phyloP scores from a whole-genome alignment of 2,797 vertebrate genomes.

The Chiloscyllium punctatum region DNA sequence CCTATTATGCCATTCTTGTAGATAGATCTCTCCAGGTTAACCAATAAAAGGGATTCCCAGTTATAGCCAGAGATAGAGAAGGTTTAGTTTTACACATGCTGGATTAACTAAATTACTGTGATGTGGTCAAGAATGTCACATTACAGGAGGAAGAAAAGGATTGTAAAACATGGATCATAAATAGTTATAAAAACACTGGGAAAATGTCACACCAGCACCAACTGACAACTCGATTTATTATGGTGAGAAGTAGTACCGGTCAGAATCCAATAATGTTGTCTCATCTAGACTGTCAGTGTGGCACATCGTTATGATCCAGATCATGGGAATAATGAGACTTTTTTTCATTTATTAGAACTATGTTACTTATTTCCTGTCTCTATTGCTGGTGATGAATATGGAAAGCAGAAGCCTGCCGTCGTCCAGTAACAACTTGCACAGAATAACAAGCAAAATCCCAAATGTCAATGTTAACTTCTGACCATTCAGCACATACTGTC shows the following conservation, averaged over 20 bases:
- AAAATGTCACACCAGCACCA: background rate
- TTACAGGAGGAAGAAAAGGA: background rate
- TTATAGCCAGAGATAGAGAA: background rate
- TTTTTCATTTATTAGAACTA: background rate
- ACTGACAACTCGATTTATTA: background rate
- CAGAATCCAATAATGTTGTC: background rate
- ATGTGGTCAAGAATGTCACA: background rate
- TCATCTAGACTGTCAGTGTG: background rate
- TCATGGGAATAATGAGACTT: background rate
- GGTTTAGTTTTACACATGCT: background rate
- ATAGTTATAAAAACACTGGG: background rate
- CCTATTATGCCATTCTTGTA: background rate
- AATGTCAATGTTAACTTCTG: slow-evolving; percentile 29
- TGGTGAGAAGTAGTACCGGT: background rate
- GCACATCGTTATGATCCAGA: background rate
- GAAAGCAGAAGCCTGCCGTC: slow-evolving; percentile 24
- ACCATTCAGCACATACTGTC: slow-evolving; percentile 24
- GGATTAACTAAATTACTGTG: background rate
- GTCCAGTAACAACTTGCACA: slow-evolving; percentile 16
- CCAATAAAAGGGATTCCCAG: background rate
- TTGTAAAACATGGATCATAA: background rate
- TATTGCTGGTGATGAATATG: background rate
- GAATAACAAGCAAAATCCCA: slow-evolving; percentile 26
- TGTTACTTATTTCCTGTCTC: slow-evolving; percentile 26
- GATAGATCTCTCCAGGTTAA: background rate